phyloP scores from a whole-genome alignment of 2,888 invertebrate genomes.

The Cartodere bifasciata region DNA sequence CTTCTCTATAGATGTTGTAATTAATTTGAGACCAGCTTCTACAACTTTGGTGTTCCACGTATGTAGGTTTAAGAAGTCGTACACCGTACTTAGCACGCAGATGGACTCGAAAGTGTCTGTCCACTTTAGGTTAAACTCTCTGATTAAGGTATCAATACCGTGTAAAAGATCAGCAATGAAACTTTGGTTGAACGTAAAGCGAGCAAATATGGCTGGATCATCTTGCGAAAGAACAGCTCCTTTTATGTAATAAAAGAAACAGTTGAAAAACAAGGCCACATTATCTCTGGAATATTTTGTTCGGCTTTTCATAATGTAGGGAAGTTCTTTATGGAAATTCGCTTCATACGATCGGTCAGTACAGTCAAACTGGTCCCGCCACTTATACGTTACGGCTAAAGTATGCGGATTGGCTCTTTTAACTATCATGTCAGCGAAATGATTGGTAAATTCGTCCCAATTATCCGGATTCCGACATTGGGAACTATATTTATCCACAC shows the following conservation, averaged over 20 bases:
- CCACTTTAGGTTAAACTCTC: slow-evolving; percentile 62
- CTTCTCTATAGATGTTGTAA: slow-evolving; percentile 56
- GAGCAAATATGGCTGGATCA: slow-evolving; percentile 14
- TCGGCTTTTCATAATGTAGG: slow-evolving; percentile 44
- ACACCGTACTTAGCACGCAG: slow-evolving; percentile 44
- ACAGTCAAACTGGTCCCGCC: slow-evolving; percentile 29
- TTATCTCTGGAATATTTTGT: slow-evolving; percentile 45
- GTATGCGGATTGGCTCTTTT: slow-evolving; percentile 51
- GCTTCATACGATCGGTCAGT: slow-evolving; percentile 34
- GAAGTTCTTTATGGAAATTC: slow-evolving; percentile 40
- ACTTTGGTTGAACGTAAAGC: slow-evolving; percentile 4
- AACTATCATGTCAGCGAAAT: slow-evolving; percentile 47
- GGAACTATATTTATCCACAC: slow-evolving; percentile 13
- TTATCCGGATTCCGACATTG: slow-evolving; percentile 15
- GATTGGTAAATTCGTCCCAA: slow-evolving; percentile 41
- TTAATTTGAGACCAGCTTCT: slow-evolving; percentile 58
- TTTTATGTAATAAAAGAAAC: slow-evolving; percentile 46
- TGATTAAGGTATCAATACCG: slow-evolving; percentile 49
- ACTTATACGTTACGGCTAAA: slow-evolving; percentile 32
- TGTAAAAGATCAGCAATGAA: slow-evolving; percentile 43
- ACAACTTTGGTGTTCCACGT: slow-evolving; percentile 37
- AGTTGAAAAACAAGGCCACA: slow-evolving; percentile 50
- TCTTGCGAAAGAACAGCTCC: slow-evolving; percentile 35
- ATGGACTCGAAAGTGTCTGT: slow-evolving; percentile 64
- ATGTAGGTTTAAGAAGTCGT: slow-evolving; percentile 41